These are phyloP conservation scores for Lithophane socia DNA, from an alignment of 2,888 invertebrate genomes.

Conservation along the genomic window DNA sequence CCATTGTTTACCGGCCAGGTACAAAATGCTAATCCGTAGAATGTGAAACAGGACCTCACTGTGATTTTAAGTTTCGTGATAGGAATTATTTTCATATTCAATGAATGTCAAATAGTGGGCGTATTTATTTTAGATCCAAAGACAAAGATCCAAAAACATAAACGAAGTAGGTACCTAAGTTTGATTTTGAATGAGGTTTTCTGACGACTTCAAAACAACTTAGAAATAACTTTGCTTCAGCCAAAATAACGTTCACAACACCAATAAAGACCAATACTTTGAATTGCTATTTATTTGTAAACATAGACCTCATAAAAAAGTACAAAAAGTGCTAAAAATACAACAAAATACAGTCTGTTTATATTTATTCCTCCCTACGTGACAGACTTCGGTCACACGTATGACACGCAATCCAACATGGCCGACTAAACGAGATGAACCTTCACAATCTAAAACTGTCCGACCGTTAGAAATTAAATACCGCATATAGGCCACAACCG, in stretches of 20 bases:
- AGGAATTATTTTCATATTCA: not conserved
- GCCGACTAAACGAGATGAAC: constrained; percentile 16
- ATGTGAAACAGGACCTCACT: not conserved
- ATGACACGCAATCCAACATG: constrained; percentile 35
- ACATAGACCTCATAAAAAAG: not conserved
- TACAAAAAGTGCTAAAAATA: constrained; percentile 5
- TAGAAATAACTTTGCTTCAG: not conserved
- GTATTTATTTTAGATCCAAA: not conserved
- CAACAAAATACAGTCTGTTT: not conserved
- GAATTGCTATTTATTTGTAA: not conserved
- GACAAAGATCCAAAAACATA: not conserved
- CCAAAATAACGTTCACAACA: not conserved
- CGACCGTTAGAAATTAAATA: constrained; percentile 41
- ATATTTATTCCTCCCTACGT: constrained; percentile 26
- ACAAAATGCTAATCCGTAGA: not conserved
- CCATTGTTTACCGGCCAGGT: not conserved
- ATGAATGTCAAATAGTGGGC: not conserved
- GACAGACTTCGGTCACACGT: constrained; percentile 36
- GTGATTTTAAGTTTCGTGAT: not conserved
- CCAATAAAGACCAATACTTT: not conserved
- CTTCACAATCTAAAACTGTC: constrained; percentile 22
- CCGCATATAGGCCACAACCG: constrained; percentile 1
- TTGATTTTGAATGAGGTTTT: not conserved
- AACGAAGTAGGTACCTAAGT: not conserved
- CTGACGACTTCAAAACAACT: not conserved